These are phyloP conservation scores for Liodrosophila aerea DNA, from an alignment of 2,888 invertebrate genomes.

Conservation along the genomic window DNA sequence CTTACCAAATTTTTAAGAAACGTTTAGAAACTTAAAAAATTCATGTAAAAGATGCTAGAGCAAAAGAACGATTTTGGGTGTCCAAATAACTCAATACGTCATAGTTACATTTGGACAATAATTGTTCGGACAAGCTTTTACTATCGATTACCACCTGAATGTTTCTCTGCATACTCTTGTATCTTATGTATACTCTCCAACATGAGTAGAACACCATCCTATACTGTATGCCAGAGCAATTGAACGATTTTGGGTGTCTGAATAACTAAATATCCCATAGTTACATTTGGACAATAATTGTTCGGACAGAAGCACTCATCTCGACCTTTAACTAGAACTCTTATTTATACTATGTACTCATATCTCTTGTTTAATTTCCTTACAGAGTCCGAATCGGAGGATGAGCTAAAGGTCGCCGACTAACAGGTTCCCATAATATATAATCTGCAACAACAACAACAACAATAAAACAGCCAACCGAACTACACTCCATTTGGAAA, in stretches of 20 bases:
- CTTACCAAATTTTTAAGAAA: conserved; percentile 33
- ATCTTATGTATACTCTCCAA: conserved; percentile 1
- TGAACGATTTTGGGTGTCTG: conserved; percentile 76
- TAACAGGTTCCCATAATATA: conserved; percentile 54
- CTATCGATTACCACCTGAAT: background rate
- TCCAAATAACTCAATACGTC: conserved; percentile 58
- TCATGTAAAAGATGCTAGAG: conserved; percentile 60
- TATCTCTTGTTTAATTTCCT: conserved; percentile 19
- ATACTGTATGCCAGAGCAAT: conserved; percentile 60
- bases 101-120: conserved; percentile 76
- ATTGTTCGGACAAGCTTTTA: conserved; percentile 55
- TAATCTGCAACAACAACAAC: conserved; percentile 48
- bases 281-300: conserved; percentile 75
- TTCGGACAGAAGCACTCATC: conserved; percentile 45
- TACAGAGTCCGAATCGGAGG: conserved; percentile 82
- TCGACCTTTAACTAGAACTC: background rate
- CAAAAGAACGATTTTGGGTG: conserved; percentile 71
- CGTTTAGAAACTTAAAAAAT: conserved; percentile 19
- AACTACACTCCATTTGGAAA: conserved; percentile 58
- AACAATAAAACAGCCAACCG: conserved; percentile 47
- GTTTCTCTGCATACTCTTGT: conserved; percentile 13
- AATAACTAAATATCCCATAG: conserved; percentile 57
- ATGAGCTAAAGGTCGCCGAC: conserved; percentile 80
- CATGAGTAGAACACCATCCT: conserved; percentile 11
- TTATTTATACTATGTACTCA: background rate